Percentiles rank a stretch among this genome's conserved stretches.
Evolutionary conservation across 2,797 vertebrate species (phyloP).

Genomic region (Sebastolobus alascanus): DNA sequence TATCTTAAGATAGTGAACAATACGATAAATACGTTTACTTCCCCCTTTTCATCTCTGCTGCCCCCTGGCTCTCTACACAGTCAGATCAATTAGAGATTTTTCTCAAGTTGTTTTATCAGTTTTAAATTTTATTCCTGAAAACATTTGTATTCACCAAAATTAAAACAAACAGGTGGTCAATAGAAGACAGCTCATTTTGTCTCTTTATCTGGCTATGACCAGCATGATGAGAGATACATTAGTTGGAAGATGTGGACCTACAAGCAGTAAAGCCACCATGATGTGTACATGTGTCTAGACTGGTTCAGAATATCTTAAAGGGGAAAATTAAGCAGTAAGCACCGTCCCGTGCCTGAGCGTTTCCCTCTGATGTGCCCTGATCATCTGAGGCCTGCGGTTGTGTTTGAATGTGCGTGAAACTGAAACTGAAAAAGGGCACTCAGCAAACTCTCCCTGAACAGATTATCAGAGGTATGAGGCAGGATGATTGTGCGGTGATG

Average conservation of each 20-base stretch:
- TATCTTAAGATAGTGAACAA: neutral
- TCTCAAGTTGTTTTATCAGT: neutral
- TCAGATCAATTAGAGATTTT: neutral
- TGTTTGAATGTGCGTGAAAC: neutral
- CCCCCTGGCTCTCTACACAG: neutral
- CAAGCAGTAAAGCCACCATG: neutral
- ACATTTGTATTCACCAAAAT: too few relatives aligned
- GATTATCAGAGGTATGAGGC: conserved; percentile 5
- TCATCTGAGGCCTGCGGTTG: neutral
- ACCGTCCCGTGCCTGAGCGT: too few relatives aligned
- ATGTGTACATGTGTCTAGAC: too few relatives aligned
- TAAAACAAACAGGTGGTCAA: neutral
- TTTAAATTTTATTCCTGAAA: too few relatives aligned
- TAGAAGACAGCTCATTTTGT: neutral
- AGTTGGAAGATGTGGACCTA: neutral
- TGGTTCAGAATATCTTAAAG: neutral
- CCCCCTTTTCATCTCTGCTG: neutral
- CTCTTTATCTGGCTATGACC: neutral
- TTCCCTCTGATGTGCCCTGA: neutral
- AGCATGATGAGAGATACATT: neutral
- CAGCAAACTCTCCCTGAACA: neutral
- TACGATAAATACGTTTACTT: neutral
- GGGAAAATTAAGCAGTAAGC: neutral
- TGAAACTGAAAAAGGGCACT: neutral
- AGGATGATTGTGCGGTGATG: conserved; percentile 10